Percentiles rank a stretch among this genome's conserved stretches.
These are phyloP conservation scores for Nowickia ferox DNA, from an alignment of 2,888 invertebrate species.

Conservation along the genomic window DNA sequence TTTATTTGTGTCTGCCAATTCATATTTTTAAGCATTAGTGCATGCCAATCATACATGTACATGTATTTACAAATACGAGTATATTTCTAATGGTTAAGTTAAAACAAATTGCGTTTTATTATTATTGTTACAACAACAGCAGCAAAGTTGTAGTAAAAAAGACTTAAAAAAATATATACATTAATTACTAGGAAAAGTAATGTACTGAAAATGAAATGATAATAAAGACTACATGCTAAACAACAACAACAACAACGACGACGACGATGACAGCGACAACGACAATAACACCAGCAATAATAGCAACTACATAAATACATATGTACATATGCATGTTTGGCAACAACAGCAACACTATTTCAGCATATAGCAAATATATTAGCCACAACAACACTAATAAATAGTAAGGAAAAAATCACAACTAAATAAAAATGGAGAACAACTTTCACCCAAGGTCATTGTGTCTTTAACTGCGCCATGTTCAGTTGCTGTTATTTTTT, in stretches of 20 bases:
- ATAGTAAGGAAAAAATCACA: conserved; percentile 69
- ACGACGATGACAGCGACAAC: background rate
- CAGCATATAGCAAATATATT: conserved; percentile 40
- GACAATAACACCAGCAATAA: conserved; percentile 12
- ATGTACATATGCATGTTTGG: background rate
- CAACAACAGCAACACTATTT: conserved; percentile 30
- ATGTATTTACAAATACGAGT: background rate
- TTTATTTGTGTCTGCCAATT: conserved; percentile 7
- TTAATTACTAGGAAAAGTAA: conserved; percentile 55
- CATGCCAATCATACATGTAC: background rate
- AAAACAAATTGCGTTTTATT: conserved; percentile 21
- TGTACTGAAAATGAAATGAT: conserved; percentile 67
- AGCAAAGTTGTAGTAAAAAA: conserved; percentile 25
- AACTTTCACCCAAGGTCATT: conserved; percentile 78
- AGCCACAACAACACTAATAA: conserved; percentile 45
- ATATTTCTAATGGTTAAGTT: background rate
- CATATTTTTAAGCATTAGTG: background rate
- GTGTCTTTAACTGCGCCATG: conserved; percentile 75
- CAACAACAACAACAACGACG: conserved; percentile 41
- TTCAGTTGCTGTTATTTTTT: conserved; percentile 44
- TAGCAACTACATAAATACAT: background rate
- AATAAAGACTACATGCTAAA: conserved; percentile 56
- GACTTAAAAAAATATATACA: conserved; percentile 27
- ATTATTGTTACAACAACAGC: conserved; percentile 40
- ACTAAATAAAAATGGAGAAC: conserved; percentile 76